Base-by-base conservation (phyloP, 2,888 invertebrate genomes). In the Drosophila neonasuta region DNA sequence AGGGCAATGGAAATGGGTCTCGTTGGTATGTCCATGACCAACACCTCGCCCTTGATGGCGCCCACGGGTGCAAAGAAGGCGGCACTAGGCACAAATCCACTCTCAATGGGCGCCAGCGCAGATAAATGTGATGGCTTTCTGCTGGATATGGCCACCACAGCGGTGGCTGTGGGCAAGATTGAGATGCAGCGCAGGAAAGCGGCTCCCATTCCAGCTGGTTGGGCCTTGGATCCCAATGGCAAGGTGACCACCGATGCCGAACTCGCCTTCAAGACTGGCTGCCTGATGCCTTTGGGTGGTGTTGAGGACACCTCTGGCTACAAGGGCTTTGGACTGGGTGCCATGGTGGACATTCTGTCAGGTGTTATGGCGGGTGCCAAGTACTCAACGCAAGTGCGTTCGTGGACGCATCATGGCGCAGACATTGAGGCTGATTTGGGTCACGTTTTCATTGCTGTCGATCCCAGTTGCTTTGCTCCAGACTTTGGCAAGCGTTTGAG, bases 131-230 rank as follows among this genome's bases (percentile, higher is more conserved):
- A 98, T 88, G 92, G 93, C 30, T 97, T 97, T 90, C 93, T 97
- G 7, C 91, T 99, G 62, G 99, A 99, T 89, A 98, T 99, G 98
- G 98, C 98, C 0, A 98, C 98, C 0, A 96, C 98, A 0, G 94
- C 97, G 0, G 98, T 97, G 0, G 97, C 98, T 3, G 93, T 98
- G 13, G 99, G 99, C 45, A 99, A 98, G 92, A 94, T 98, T 70
- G 98, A 99, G 92, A 93, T 98, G 59, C 94, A 96, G 70, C 91
- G 93, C 30, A 93, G 97, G 0, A 97, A 97, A 91, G 93, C 93
- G 0, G 93, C 94, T 68, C 91, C 93, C 0, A 92, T 98, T 70
- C 97, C 98, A 0, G 88, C 91, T 32, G 97, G 97, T 1, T 99
- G 98, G 98, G 98, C 97, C 0, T 93, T 94, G 74, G 95, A 94